Evolutionary conservation across 2,888 invertebrate genomes (phyloP), one percentile per base, ranked within the genome.

Genomic region (Agapostemon virescens): DNA sequence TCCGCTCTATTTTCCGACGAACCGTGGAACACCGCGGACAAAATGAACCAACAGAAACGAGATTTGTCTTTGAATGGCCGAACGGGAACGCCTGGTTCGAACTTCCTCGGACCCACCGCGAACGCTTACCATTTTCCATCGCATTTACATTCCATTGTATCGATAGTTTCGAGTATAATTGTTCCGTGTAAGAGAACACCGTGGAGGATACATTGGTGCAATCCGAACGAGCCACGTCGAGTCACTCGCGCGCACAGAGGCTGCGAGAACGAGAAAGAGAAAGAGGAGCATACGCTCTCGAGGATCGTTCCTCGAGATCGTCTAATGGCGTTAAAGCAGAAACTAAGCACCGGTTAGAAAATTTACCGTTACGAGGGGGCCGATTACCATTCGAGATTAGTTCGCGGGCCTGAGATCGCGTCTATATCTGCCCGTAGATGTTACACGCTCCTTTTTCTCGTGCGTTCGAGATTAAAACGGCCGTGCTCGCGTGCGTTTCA

Each of bases 321-420:
- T 42, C 52, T 80, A 81, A 81, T 80, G 64, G 78, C 80, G 72
- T 81, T 72, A 68, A 80, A 75, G 71, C 75, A 72, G 81, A 74
- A 74, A 81, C 77, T 73, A 73, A 75, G 83, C 69, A 72, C 74
- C 69, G 69, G 76, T 74, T 88, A 85, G 88, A 88, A 89, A 89
- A 88, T 89, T 83, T 90, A 91, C 91, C 90, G 91, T 91, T 91
- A 91, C 85, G 82, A 87, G 87, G 86, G n/a, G 88, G 83, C 85
- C 85, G 87, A 89, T 89, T 86, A 85, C 85, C 87, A 86, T 89
- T 85, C 87, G 88, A 88, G 89, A 90, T 89, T 89, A 89, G 88
- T 88, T 87, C 89, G 81, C 81, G 83, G 33, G 85, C 61, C 30
- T 84, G 80, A 74, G 81, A 84, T 74, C 82, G 77, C 75, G 83